These are phyloP conservation scores for Myotis findleyi DNA, from an alignment of 2,797 vertebrate genomes.

Conservation along the genomic window DNA sequence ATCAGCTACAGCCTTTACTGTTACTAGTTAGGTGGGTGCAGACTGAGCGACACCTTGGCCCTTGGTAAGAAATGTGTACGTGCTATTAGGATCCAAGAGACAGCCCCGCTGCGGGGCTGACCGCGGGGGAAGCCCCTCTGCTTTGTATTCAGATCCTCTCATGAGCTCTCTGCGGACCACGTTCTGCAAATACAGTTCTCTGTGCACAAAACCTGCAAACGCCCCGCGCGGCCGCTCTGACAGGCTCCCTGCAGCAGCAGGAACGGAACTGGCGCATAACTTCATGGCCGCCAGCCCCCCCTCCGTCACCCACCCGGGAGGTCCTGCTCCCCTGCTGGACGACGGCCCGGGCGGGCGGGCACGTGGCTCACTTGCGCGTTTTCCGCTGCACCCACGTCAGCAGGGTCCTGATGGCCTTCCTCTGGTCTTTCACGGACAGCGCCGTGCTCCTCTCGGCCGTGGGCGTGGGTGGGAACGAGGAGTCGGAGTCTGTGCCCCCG, in stretches of 20 bases:
- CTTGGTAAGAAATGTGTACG: fast-evolving
- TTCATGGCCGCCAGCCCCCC: background rate
- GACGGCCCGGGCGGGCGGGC: fast-evolving
- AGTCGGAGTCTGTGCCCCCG: slow-evolving; percentile 94
- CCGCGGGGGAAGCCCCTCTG: background rate
- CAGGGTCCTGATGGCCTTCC: slow-evolving; percentile 95
- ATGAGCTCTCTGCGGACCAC: background rate
- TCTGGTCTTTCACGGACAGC: slow-evolving; percentile 91
- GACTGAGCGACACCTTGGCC: background rate
- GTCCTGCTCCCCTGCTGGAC: background rate
- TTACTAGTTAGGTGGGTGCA: background rate
- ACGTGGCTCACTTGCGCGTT: slow-evolving; percentile 93
- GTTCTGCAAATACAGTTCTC: background rate
- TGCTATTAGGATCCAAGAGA: background rate
- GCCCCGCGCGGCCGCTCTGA: background rate
- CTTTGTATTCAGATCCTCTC: background rate
- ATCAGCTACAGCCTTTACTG: fast-evolving
- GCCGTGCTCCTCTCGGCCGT: slow-evolving; percentile 88
- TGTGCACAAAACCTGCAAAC: background rate
- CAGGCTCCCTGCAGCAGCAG: fast-evolving
- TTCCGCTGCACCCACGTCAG: slow-evolving; percentile 97
- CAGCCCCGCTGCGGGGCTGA: fast-evolving
- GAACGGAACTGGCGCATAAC: fast-evolving
- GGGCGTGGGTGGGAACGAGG: slow-evolving; percentile 91
- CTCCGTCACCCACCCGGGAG: slow-evolving; percentile 71